These are phyloP conservation scores for Heliocidaris erythrogramma DNA, from an alignment of 35 echinoderm and acorn worm species.

Conservation along the genomic window DNA sequence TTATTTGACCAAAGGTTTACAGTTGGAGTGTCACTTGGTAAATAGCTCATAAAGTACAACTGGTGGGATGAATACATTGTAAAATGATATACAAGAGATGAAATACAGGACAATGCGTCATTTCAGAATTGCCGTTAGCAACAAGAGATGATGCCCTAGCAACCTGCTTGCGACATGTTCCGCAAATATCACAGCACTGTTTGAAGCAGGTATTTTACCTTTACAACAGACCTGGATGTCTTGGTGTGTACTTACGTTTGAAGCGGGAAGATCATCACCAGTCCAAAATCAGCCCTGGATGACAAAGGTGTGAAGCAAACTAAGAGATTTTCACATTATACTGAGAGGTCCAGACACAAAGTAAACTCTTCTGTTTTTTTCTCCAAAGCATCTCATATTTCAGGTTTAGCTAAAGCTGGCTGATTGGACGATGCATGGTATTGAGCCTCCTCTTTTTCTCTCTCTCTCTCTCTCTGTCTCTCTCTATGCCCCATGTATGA, in stretches of 20 bases:
- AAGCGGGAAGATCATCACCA: neutral
- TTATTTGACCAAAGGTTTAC: conserved; percentile 25
- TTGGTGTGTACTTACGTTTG: neutral
- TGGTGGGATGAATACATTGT: neutral
- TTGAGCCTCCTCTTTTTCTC: neutral
- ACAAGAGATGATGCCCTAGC: neutral
- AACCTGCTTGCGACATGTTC: conserved; percentile 11
- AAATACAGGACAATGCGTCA: conserved; percentile 6
- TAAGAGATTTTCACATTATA: conserved; percentile 15
- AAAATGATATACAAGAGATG: neutral
- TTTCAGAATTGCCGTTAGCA: neutral
- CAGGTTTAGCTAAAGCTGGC: neutral
- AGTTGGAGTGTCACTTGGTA: neutral
- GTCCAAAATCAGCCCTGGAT: neutral
- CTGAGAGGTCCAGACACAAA: neutral
- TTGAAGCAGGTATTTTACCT: neutral
- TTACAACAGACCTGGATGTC: neutral
- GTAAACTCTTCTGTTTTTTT: neutral
- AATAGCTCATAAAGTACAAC: conserved; percentile 12
- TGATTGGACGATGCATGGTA: neutral
- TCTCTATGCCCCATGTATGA: neutral
- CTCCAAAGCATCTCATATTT: neutral
- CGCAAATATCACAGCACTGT: neutral
- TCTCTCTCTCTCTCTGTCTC: neutral
- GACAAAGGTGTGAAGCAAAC: neutral